phyloP scores from a whole-genome alignment of 2,797 vertebrate species.

The Nothura maculosa region DNA sequence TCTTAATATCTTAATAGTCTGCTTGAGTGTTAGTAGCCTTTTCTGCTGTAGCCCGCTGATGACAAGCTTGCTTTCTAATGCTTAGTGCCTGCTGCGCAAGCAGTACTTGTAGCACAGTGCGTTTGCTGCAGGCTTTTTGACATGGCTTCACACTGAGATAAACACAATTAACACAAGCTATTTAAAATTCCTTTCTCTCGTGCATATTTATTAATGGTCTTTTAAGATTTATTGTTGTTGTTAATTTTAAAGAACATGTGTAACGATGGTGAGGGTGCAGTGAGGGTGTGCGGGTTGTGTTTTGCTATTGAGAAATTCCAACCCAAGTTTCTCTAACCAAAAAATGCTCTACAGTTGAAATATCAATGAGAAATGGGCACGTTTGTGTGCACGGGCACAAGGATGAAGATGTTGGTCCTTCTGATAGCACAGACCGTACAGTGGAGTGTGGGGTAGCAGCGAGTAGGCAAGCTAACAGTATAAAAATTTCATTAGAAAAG shows the following conservation, averaged over 20 bases:
- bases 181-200: conserved; percentile 68
- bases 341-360: too few relatives aligned
- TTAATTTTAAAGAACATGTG: conserved; percentile 28
- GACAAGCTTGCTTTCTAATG: conserved; percentile 70
- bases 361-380: too few relatives aligned
- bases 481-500: conserved; percentile 51
- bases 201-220: conserved; percentile 75
- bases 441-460: background rate
- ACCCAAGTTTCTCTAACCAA: too few relatives aligned
- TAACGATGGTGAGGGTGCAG: background rate
- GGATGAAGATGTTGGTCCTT: background rate
- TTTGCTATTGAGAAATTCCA: background rate
- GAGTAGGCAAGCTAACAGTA: conserved; percentile 30
- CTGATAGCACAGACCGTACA: background rate
- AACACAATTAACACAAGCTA: conserved; percentile 80
- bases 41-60: conserved; percentile 55
- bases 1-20: conserved; percentile 74
- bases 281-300: background rate
- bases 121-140: conserved; percentile 79
- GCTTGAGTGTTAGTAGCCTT: conserved; percentile 60
- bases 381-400: background rate
- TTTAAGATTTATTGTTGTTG: conserved; percentile 64
- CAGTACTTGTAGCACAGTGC: conserved; percentile 75
- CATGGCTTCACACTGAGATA: conserved; percentile 78
- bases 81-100: conserved; percentile 72